Evolutionary conservation across 2,888 invertebrate species (phyloP), one percentile per base, ranked within the genome.

Genomic region (Acronicta alni): DNA sequence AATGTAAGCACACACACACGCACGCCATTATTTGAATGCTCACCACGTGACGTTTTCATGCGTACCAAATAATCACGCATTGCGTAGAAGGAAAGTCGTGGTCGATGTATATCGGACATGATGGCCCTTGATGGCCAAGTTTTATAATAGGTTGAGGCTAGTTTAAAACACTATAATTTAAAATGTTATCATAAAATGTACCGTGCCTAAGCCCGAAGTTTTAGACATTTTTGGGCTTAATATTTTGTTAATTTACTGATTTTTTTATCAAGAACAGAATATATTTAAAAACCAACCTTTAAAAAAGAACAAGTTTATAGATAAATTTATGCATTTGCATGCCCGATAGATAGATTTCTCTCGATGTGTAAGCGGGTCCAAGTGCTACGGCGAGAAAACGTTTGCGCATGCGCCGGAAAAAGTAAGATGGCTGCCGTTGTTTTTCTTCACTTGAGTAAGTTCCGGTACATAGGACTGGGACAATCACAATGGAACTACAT

Each of bases 1-100:
- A 77, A 57, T 54, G 57, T 53, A 57, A 37, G 46, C 46, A 62
- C 10, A 20, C 23, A 45, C 6, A 16, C 56, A 66, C 71, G 53
- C 45, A 58, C 6, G n/a, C 35, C 55, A 63, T 46, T 67, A 66
- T 74, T 62, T 61, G 63, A 75, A 71, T 77, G 64, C 75, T 30
- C 53, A 35, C 57, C 64, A 74, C 64, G 63, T 58, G 58, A 45
- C 52, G 48, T 57, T 61, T 57, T 39, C 57, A 61, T 73, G 61
- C 57, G 49, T 57, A 53, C 53, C 45, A 67, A 51, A 55, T 46
- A 48, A 43, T 53, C 18, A 47, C 20, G 39, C 45, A 38, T 43
- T 43, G 41, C 44, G 58, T 65, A 20, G 56, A 60, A 66, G 39
- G 77, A 69, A 77, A 77, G 75, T 61, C 47, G 20, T 14, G 16